A percentile compares a stretch with the other conserved stretches of the same genome.
phyloP scores from a whole-genome alignment of 2,113 vertebrate species.

The Phrynocephalus versicolor region DNA sequence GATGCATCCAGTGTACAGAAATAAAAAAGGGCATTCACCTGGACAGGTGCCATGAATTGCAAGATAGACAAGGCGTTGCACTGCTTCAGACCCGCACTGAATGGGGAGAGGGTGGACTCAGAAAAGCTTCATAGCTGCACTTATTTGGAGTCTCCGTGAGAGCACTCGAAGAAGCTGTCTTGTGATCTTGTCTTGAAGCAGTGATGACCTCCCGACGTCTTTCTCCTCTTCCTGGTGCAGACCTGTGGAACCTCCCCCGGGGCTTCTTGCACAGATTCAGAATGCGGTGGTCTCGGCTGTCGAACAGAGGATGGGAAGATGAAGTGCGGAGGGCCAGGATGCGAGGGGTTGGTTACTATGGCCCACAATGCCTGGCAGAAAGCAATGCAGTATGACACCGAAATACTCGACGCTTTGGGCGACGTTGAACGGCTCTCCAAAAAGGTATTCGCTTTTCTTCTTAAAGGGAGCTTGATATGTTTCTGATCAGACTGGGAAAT shows the following conservation, averaged over 20 bases:
- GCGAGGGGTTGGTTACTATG: slow-evolving; percentile 78
- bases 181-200: not conserved
- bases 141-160: not conserved
- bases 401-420: slow-evolving; percentile 86
- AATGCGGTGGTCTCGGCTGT: slow-evolving; percentile 88
- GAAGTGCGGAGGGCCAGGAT: slow-evolving; percentile 88
- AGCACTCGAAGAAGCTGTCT: not conserved
- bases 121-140: not conserved
- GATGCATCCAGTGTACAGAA: too few relatives aligned
- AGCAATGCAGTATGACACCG: slow-evolving; percentile 86
- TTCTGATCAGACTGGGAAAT: not conserved
- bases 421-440: slow-evolving; percentile 93
- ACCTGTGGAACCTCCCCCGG: slow-evolving; percentile 84
- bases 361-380: slow-evolving; percentile 84
- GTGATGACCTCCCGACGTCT: not conserved
- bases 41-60: too few relatives aligned
- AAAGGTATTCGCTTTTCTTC: slow-evolving; percentile 77
- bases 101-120: not conserved
- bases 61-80: too few relatives aligned
- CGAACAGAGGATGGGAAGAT: slow-evolving; percentile 75
- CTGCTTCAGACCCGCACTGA: too few relatives aligned
- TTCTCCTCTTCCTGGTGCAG: slow-evolving; percentile 68
- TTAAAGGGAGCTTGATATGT: not conserved
- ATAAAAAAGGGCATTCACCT: too few relatives aligned
- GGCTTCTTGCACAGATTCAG: slow-evolving; percentile 75